Percentiles rank a stretch among this genome's conserved stretches.
phyloP scores from a whole-genome alignment of 2,797 vertebrate species.

The Schizothorax lantsangensis region DNA sequence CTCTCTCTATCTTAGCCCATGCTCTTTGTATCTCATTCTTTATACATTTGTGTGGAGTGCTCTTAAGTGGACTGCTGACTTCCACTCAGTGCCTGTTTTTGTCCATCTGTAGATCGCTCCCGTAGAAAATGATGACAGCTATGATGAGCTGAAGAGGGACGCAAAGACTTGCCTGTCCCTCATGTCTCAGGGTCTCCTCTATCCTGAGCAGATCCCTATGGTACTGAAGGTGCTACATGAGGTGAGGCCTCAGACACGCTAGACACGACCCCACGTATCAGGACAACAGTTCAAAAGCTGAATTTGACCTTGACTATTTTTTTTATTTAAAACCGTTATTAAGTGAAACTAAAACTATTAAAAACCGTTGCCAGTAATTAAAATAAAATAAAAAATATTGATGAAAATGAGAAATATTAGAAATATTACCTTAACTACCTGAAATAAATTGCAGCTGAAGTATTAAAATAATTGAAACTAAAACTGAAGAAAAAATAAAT shows the following conservation, averaged over 20 bases:
- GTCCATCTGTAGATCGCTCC: constrained; percentile 87
- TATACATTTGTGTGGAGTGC: constrained; percentile 17
- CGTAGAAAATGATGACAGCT: constrained; percentile 96
- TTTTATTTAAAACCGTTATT: background rate
- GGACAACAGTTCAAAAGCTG: background rate
- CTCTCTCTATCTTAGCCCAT: constrained; percentile 54
- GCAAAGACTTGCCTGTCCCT: constrained; percentile 95
- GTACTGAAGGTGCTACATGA: constrained; percentile 92
- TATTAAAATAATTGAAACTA: background rate
- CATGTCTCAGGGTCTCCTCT: constrained; percentile 97
- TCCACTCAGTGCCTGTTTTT: constrained; percentile 4
- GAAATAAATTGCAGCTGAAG: background rate
- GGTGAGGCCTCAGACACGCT: constrained; percentile 72
- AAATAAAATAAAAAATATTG: background rate
- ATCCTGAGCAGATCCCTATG: constrained; percentile 94
- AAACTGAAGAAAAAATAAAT: background rate
- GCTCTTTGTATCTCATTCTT: constrained; percentile 3
- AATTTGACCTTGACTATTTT: background rate
- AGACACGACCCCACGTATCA: background rate
- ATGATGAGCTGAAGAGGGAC: constrained; percentile 98
- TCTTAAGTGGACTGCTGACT: constrained; percentile 26
- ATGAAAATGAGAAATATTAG: too few species aligned
- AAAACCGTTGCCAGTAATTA: background rate
- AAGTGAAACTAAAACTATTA: background rate
- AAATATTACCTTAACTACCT: background rate